Percentiles rank a stretch among this genome's conserved stretches.
Evolutionary conservation across 2,888 invertebrate genomes (phyloP).

Genomic region (Homarus gammarus): DNA sequence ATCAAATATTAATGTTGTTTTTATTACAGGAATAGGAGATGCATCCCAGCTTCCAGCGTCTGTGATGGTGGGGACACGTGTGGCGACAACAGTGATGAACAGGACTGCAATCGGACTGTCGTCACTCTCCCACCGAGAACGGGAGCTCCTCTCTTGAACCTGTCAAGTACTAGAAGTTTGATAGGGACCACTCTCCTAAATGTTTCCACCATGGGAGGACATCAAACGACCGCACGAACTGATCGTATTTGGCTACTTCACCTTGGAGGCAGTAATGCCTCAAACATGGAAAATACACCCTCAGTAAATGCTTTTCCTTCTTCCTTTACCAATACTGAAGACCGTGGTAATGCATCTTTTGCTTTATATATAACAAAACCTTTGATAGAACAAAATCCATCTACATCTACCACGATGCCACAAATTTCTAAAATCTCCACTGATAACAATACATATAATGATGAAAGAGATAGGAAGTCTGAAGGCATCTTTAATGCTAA

Average conservation of each 20-base stretch:
- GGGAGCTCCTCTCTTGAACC: conserved; percentile 74
- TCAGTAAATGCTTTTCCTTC: conserved; percentile 8
- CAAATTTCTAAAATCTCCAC: neutral
- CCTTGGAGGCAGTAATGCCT: conserved; percentile 31
- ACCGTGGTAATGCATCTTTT: conserved; percentile 6
- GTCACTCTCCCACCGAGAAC: conserved; percentile 74
- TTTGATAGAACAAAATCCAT: neutral
- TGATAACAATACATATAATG: conserved; percentile 14
- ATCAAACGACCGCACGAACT: conserved; percentile 27
- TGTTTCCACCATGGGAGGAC: conserved; percentile 10
- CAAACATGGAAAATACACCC: conserved; percentile 14
- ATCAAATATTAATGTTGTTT: neutral
- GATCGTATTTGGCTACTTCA: conserved; percentile 35
- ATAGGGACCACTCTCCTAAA: conserved; percentile 37
- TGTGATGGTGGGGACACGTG: conserved; percentile 78
- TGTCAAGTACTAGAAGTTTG: conserved; percentile 31
- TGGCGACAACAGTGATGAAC: conserved; percentile 78
- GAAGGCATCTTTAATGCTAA: neutral
- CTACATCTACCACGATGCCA: neutral
- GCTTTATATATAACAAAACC: conserved; percentile 17
- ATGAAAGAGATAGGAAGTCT: neutral
- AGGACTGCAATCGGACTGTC: conserved; percentile 76
- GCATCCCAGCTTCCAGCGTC: conserved; percentile 77
- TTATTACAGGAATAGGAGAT: conserved; percentile 77
- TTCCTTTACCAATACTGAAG: neutral